Base-by-base conservation (phyloP, 2,888 invertebrate genomes). In the Drosophila nigritarsus region DNA sequence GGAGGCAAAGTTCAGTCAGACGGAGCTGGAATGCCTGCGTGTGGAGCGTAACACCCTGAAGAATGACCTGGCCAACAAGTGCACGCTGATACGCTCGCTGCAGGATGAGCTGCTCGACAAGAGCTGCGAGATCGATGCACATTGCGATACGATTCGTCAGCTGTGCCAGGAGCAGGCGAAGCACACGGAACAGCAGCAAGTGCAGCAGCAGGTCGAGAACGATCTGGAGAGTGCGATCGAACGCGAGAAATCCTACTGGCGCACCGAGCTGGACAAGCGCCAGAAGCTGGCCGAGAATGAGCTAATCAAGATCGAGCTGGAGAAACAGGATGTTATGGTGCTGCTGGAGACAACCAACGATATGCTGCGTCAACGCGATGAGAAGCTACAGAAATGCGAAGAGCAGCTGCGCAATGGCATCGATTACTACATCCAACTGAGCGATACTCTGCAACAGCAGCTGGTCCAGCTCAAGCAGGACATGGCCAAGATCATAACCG, bases 251-350 rank as follows among this genome's bases (percentile, higher is more conserved):
- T 87, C 90, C 58, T 92, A 94, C 75, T 93, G 94, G 82, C 92
- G 93, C 13, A 92, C 90, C 2, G 94, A 94, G 83, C 88, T 94
- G 66, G 94, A 94, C 77, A 94, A 94, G 82, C 94, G 94, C 36
- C 94, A 94, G 87, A 93, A 94, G 66, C 93, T 94, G 75, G 94
- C 94, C 63, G 94, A 94, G 87, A 94, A 94, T 64, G 94, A 93
- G 77, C 92, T 94, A 8, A 94, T 94, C 53, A 93, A 94, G 75
- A 93, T 93, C 73, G 94, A 94, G 83, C 72, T 94, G 30, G 94
- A 94, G 81, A 94, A 94, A 70, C 94, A 94, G 76, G 92, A 93
- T 65, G 91, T 94, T 0, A 92, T 93, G 91, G 88, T 90, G 7
- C 71, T 93, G 61, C 88, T 93, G 27, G 92, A 93, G 81, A 92